Base-by-base conservation (phyloP, 2,113 vertebrate genomes). In the Calyptommatus sinebrachiatus region DNA sequence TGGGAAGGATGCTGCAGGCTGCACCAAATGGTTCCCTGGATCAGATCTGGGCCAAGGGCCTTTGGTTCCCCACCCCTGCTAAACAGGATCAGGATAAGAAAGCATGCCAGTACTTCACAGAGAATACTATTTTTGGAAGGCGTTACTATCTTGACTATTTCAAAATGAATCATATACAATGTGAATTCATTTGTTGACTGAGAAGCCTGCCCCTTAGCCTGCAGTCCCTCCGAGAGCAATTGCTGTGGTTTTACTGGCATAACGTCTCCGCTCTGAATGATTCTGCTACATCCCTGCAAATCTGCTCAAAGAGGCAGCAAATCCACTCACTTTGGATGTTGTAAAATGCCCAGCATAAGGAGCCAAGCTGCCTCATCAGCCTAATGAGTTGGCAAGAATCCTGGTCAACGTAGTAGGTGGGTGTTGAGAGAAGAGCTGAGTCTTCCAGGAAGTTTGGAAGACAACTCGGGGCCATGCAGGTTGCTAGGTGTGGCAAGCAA, bases 361-460 rank as follows among this genome's bases (percentile, higher is more conserved):
- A 81, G 66, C 65, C 79, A 76, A 81, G 72, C 66, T 81, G 73
- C 31, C 79, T 81, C 73, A 76, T 81, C 65, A 76, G 79, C 35
- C 35, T 76, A 81, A 76, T 81, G 65, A 69, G 41, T 53, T 76
- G 79, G 72, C 65, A 74, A 48, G 70, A 41, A 60, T 68, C 62
- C 65, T 68, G 71, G 71, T 41, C 24, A 80, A 29, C 61, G 65
- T 35, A 22, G 46, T 65, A 26, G 48, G 65, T 69, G 72, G 79
- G 24, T 67, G 48, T 12, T 45, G 24, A 41, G 50, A 48, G 7
- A 16, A 74, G 63, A 74, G 57, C 73, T 48, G 14, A 21, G 35
- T 68, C 14, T 81, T 75, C 26, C 57, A 48, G 67, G 66, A 67
- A 28, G 12, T 18, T 45, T 29, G 3, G 46, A 50, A 69, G 53